Conservation (phyloP, 1,140 invertebrate genomes). For the Alviniconcha marisindica region DNA sequence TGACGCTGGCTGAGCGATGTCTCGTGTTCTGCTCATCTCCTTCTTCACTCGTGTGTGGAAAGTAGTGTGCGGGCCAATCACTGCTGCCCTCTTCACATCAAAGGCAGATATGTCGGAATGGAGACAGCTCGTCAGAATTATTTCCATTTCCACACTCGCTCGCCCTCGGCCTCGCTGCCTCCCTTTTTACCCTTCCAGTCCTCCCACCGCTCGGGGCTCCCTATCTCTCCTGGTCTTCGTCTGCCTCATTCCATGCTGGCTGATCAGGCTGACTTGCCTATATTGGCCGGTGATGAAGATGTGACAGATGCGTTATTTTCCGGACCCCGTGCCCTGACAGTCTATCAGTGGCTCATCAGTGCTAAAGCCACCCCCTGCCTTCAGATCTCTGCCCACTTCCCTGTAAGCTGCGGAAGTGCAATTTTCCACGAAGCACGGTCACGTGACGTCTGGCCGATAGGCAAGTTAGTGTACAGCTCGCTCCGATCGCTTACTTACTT, state of each 20-base stretch:
- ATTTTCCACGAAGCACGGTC: background rate
- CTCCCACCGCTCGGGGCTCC: background rate
- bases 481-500: background rate
- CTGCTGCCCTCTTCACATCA: constrained; percentile 5
- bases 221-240: background rate
- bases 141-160: constrained; percentile 26
- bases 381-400: no score
- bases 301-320: constrained; percentile 5
- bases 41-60: constrained; percentile 18
- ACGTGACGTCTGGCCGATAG: no score
- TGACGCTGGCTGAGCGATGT: no score
- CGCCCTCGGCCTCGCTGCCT: background rate
- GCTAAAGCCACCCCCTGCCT: background rate
- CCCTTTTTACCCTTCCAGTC: background rate
- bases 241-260: background rate
- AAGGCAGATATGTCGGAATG: background rate
- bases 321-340: background rate
- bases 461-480: no score
- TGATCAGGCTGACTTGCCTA: background rate
- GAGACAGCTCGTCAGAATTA: constrained; percentile 23
- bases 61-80: constrained; percentile 11
- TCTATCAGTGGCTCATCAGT: background rate
- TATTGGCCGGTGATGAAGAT: constrained; percentile 1
- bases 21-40: constrained; percentile 23
- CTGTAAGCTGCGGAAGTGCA: no score